Conservation (phyloP, 2,888 invertebrate species). For the Oscheius sp. region DNA sequence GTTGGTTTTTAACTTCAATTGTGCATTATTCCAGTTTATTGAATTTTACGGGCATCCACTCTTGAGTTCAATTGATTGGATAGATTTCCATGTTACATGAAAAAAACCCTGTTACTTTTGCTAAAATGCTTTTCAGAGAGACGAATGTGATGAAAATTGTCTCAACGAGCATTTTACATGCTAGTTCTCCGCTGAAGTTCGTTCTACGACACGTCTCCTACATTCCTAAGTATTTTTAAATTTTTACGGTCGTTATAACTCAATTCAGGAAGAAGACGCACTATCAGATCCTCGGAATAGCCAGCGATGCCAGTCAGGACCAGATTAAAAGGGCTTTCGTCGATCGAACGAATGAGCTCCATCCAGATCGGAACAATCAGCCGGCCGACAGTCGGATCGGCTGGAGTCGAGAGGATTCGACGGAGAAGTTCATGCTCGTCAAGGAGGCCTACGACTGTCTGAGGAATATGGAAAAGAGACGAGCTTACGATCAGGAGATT, state of each 20-base stretch:
- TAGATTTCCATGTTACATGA: not conserved
- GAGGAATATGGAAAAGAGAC: conserved; percentile 27
- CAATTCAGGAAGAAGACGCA: conserved; percentile 32
- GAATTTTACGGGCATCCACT: conserved; percentile 8
- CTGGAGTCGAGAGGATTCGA: conserved; percentile 29
- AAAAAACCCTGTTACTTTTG: not conserved
- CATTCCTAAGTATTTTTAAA: not conserved
- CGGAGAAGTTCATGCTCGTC: conserved; percentile 38
- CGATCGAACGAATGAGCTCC: conserved; percentile 60
- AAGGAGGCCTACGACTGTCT: conserved; percentile 40
- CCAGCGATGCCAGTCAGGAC: conserved; percentile 47
- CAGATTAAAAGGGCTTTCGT: conserved; percentile 69
- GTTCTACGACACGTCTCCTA: conserved; percentile 2
- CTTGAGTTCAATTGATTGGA: not conserved
- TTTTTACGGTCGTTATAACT: not conserved
- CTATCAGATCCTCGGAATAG: conserved; percentile 63
- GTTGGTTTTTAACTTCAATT: conserved; percentile 19
- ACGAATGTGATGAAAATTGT: conserved; percentile 9
- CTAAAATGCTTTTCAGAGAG: not conserved
- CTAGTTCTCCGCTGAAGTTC: not conserved
- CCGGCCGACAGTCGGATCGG: conserved; percentile 17
- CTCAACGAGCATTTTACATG: not conserved
- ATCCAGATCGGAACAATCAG: conserved; percentile 24
- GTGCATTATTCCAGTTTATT: conserved; percentile 9
- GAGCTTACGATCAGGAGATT: conserved; percentile 29